phyloP scores from a whole-genome alignment of 1,140 invertebrate species.

The Phthorimaea operculella region DNA sequence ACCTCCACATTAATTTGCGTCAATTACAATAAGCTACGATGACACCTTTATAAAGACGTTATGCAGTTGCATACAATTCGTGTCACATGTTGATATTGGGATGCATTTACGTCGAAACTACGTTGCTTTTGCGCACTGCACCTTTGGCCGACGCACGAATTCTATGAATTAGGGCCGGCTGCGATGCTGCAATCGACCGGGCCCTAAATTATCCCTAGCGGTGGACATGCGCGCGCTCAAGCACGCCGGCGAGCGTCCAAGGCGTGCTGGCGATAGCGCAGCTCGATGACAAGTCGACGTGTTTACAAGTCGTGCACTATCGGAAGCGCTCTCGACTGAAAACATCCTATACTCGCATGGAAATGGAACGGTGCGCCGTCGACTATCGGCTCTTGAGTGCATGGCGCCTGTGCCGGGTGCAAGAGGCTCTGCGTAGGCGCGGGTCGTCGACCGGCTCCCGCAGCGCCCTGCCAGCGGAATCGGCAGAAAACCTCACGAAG shows the following conservation, averaged over 20 bases:
- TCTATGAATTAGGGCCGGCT: slow-evolving; percentile 39
- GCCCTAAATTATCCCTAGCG: slow-evolving; percentile 35
- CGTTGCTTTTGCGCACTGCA: slow-evolving; percentile 57
- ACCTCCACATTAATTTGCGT: too few species aligned
- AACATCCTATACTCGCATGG: neutral
- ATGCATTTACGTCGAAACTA: slow-evolving; percentile 33
- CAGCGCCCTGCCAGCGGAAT: slow-evolving; percentile 54
- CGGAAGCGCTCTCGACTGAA: neutral
- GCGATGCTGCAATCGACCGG: slow-evolving; percentile 34
- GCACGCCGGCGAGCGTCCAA: slow-evolving; percentile 16
- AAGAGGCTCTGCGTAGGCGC: slow-evolving; percentile 44
- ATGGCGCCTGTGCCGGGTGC: slow-evolving; percentile 32
- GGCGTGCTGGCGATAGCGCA: slow-evolving; percentile 5
- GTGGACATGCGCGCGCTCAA: slow-evolving; percentile 9
- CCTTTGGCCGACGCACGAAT: slow-evolving; percentile 32
- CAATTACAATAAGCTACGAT: too few species aligned
- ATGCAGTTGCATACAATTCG: slow-evolving; percentile 3
- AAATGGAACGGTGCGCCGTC: neutral
- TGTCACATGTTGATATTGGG: slow-evolving; percentile 27
- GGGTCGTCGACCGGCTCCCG: slow-evolving; percentile 55
- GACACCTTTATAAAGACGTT: neutral
- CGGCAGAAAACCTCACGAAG: slow-evolving; percentile 63
- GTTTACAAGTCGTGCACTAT: neutral
- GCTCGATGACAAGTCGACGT: neutral
- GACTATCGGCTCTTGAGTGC: neutral